Conservation (phyloP, 1,140 invertebrate genomes). For the Aricia agestis region DNA sequence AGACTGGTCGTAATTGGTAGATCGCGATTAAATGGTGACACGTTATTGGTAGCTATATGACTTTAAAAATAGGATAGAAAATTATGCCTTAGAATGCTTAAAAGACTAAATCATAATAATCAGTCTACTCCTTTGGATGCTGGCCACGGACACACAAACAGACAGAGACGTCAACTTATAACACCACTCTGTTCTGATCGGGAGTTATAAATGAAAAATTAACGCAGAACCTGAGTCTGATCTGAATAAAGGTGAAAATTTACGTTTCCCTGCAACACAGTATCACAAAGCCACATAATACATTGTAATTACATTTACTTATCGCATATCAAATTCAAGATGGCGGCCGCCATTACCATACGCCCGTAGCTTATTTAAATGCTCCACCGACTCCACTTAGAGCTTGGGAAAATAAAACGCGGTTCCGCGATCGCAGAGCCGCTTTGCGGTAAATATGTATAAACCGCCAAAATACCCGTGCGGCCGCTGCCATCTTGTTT, state of each 20-base stretch:
- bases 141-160: too few species aligned
- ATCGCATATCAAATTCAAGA: constrained; percentile 51
- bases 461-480: constrained; percentile 51
- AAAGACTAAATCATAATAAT: too few species aligned
- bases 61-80: too few species aligned
- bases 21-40: too few species aligned
- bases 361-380: constrained; percentile 74
- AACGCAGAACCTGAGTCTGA: too few species aligned
- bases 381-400: constrained; percentile 76
- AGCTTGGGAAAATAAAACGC: constrained; percentile 75
- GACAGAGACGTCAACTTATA: too few species aligned
- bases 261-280: neutral
- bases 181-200: too few species aligned
- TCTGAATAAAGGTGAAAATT: neutral
- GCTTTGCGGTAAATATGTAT: constrained; percentile 76
- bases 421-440: constrained; percentile 71
- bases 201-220: too few species aligned
- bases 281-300: constrained; percentile 14
- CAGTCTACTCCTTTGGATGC: too few species aligned
- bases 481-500: constrained; percentile 17
- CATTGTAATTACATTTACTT: constrained; percentile 17
- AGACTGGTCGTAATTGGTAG: too few species aligned
- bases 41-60: too few species aligned
- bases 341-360: constrained; percentile 69
- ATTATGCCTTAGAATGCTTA: too few species aligned